Base-by-base conservation (phyloP, 2,113 vertebrate genomes). In the Conger conger region DNA sequence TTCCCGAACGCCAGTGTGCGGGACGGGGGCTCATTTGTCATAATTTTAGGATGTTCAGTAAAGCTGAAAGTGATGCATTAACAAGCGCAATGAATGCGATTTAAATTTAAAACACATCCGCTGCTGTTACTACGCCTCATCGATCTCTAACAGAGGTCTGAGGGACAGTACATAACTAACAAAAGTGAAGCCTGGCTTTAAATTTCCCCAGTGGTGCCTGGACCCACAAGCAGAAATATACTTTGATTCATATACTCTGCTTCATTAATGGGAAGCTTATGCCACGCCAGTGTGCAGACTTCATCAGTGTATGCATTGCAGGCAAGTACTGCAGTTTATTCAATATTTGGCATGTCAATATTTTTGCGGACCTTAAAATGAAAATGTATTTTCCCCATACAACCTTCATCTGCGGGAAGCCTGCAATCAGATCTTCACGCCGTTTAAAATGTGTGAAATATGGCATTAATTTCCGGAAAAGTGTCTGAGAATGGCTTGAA, bases 271-370 rank as follows among this genome's bases (percentile, higher is more conserved):
- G 33, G 33, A 73, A 73, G 33, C 33, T 4, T 73, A 27, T 73
- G 9, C 68, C n/a, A 13, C 11, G n/a, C 15, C 68, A 73, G 68
- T 23, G 68, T 23, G 68, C 68, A 33, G 33, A n/a, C n/a, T 73
- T 30, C 68, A 15, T 30, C 68, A 15, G 27, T 11, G 68, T 73
- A 13, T 73, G 68, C 68, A 73, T 73, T 33, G n/a, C 68, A 33
- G 15, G 68, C n/a, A 73, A 73, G 33, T 30, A 73, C 68, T 73
- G 15, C n/a, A 73, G 68, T 73, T 73, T 73, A 73, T 73, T 73
- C 30, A 33, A 73, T 73, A 73, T 73, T 73, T 73, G 68, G 68
- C 68, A 73, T n/a, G 68, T 23, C 68, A n/a, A 73, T 73, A 73
- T 73, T 73, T 73, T 73, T n/a, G 1, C 27, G 57, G 17, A 73